phyloP scores from a whole-genome alignment of 2,888 invertebrate genomes.

The Chrysolina oricalcia region DNA sequence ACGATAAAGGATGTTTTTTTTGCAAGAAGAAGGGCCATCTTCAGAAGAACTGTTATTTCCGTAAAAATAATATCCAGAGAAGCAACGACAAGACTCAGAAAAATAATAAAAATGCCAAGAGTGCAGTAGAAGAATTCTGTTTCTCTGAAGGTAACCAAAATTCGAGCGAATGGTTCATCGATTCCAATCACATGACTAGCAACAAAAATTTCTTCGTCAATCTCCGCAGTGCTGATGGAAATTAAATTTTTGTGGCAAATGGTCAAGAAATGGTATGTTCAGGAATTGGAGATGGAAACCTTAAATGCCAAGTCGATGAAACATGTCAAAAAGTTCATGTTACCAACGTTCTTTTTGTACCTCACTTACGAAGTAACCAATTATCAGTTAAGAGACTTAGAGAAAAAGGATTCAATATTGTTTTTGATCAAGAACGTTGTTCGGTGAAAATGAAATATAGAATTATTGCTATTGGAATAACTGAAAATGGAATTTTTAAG shows the following conservation, averaged over 20 bases:
- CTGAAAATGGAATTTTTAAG: too few species aligned
- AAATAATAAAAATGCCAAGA: neutral
- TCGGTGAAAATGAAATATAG: too few species aligned
- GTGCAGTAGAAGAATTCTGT: neutral
- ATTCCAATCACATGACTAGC: conserved; percentile 20
- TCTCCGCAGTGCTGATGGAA: neutral
- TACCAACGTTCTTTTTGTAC: neutral
- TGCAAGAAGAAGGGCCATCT: too few species aligned
- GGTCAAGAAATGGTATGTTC: too few species aligned
- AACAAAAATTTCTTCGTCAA: conserved; percentile 8
- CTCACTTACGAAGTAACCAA: neutral
- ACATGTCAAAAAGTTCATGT: neutral
- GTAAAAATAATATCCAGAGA: too few species aligned
- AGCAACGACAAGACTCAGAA: too few species aligned
- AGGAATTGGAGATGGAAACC: too few species aligned
- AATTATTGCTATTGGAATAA: too few species aligned
- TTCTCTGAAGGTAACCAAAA: neutral
- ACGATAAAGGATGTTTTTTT: neutral
- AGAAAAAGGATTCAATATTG: too few species aligned
- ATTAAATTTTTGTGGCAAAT: neutral
- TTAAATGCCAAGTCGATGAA: neutral
- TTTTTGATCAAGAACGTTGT: too few species aligned
- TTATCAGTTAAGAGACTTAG: neutral
- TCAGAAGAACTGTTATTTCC: too few species aligned
- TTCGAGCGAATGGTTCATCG: neutral